These are phyloP conservation scores for Lampris incognitus DNA, from an alignment of 2,113 vertebrate species.

Conservation along the genomic window DNA sequence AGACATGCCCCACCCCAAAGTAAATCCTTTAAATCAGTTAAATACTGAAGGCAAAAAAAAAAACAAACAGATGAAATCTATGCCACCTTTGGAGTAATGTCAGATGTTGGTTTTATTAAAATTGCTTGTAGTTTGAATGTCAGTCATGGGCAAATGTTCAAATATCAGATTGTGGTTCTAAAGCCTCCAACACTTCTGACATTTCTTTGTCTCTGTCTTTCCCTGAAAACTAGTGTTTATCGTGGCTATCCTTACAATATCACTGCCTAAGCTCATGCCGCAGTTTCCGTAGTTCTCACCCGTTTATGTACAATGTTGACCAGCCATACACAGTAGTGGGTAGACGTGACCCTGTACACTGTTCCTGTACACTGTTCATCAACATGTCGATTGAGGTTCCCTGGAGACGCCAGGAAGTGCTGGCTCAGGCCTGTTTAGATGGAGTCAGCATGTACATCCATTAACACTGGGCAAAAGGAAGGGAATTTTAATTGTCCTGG, in stretches of 20 bases:
- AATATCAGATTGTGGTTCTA: slow-evolving; percentile 49
- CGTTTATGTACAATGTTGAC: slow-evolving; percentile 3
- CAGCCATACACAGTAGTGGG: slow-evolving; percentile 8
- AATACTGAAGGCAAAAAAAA: slow-evolving; percentile 28
- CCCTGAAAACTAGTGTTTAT: slow-evolving; percentile 6
- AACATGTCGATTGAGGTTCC: slow-evolving; percentile 30
- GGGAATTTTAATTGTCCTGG: slow-evolving; percentile 25
- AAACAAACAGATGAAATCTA: slow-evolving; percentile 36
- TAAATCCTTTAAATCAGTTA: slow-evolving; percentile 40
- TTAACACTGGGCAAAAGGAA: slow-evolving; percentile 40
- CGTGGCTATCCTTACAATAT: slow-evolving; percentile 18
- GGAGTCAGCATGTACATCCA: slow-evolving; percentile 42
- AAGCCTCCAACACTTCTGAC: slow-evolving; percentile 42
- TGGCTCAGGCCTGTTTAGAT: slow-evolving; percentile 41
- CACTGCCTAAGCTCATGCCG: not conserved
- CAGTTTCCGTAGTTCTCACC: not conserved
- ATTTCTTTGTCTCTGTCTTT: slow-evolving; percentile 37
- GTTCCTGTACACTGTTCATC: slow-evolving; percentile 21
- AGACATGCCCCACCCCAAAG: slow-evolving; percentile 41
- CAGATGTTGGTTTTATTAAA: not conserved
- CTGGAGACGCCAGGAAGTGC: slow-evolving; percentile 22
- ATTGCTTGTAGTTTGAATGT: slow-evolving; percentile 5
- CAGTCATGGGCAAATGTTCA: slow-evolving; percentile 60
- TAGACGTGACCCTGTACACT: not conserved
- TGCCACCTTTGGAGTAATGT: slow-evolving; percentile 45